phyloP scores from a whole-genome alignment of 2,888 invertebrate species.

The Diplazon laetatorius region DNA sequence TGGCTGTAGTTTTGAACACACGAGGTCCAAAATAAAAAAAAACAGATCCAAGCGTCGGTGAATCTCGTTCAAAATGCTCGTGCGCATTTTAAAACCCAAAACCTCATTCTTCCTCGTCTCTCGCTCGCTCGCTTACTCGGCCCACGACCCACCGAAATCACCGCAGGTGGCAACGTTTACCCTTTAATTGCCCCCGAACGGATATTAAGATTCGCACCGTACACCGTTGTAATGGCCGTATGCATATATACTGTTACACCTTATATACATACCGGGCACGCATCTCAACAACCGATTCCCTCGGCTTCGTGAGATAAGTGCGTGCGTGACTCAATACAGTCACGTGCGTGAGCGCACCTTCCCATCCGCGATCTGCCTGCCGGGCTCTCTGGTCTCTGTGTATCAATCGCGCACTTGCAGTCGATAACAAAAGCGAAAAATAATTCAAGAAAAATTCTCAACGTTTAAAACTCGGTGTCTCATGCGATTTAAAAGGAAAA shows the following conservation, averaged over 20 bases:
- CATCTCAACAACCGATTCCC: constrained; percentile 13
- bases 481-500: neutral
- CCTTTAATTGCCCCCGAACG: constrained; percentile 70
- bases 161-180: constrained; percentile 73
- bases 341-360: constrained; percentile 48
- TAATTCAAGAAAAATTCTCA: neutral
- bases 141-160: constrained; percentile 61
- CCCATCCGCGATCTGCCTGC: constrained; percentile 3
- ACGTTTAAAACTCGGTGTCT: neutral
- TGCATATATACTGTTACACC: constrained; percentile 8
- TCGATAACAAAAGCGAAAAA: constrained; percentile 17
- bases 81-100: constrained; percentile 3
- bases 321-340: constrained; percentile 47
- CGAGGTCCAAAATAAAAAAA: constrained; percentile 12
- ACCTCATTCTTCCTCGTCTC: constrained; percentile 16
- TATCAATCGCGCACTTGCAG: neutral
- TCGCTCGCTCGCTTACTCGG: neutral
- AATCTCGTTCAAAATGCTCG: constrained; percentile 60
- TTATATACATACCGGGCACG: constrained; percentile 24
- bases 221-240: constrained; percentile 12
- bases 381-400: neutral
- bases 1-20: constrained; percentile 21
- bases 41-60: constrained; percentile 24
- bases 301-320: constrained; percentile 40
- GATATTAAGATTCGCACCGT: constrained; percentile 70